These are phyloP conservation scores for Rhorus exstirpatorius DNA, from an alignment of 2,888 invertebrate species.

Conservation along the genomic window DNA sequence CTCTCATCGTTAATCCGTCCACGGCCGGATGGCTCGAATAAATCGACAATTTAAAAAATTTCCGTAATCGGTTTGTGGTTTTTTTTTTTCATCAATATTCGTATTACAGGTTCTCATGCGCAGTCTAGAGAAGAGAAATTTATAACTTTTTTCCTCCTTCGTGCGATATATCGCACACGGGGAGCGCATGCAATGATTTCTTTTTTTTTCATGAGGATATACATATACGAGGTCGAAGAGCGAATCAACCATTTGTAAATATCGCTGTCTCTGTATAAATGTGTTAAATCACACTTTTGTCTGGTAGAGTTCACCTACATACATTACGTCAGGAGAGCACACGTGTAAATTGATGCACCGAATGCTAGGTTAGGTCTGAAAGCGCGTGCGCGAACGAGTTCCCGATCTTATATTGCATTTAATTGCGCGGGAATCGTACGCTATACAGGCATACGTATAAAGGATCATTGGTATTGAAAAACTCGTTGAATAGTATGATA, in stretches of 20 bases:
- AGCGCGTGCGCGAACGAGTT: background rate
- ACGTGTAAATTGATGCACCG: slow-evolving; percentile 7
- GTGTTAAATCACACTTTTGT: no score
- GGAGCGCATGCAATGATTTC: no score
- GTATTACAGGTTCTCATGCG: background rate
- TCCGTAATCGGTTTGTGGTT: background rate
- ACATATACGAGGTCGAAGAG: no score
- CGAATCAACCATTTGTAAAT: no score
- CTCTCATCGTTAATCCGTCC: no score
- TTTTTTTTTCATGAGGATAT: background rate
- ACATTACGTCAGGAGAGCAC: background rate
- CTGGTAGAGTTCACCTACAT: slow-evolving; percentile 14
- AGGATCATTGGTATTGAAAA: slow-evolving; percentile 53
- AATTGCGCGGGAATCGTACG: slow-evolving; percentile 31
- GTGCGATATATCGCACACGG: no score
- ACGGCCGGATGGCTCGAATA: no score
- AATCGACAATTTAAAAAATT: background rate
- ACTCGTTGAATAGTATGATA: slow-evolving; percentile 2
- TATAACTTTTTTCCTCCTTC: slow-evolving; percentile 10
- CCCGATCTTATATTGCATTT: slow-evolving; percentile 22
- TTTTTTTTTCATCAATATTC: background rate
- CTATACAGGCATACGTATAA: background rate
- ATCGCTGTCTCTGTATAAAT: background rate
- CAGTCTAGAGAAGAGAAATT: background rate
- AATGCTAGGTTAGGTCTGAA: background rate